Percentiles rank a stretch among this genome's conserved stretches.
phyloP scores from a whole-genome alignment of 2,888 invertebrate species.

The Andrena praecox region DNA sequence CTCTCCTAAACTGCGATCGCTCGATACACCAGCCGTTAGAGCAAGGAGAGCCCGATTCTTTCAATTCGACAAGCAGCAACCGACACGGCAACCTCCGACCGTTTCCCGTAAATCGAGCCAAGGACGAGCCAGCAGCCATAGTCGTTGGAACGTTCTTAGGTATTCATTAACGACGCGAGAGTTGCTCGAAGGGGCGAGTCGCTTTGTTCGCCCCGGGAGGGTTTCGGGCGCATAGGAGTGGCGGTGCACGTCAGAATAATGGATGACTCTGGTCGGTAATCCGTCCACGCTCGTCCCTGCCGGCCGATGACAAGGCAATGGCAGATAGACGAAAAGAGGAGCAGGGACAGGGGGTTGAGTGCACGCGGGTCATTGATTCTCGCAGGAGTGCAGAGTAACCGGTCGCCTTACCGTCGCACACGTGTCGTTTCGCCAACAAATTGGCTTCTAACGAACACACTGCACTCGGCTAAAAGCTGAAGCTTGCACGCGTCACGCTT shows the following conservation, averaged over 20 bases:
- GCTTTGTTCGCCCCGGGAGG: constrained; percentile 37
- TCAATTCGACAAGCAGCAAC: neutral
- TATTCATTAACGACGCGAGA: constrained; percentile 48
- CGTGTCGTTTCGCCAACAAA: constrained; percentile 46
- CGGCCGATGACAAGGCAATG: constrained; percentile 56
- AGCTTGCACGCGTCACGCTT: neutral
- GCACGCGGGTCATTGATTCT: constrained; percentile 52
- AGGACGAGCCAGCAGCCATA: neutral
- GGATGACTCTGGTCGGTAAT: constrained; percentile 59
- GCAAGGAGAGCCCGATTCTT: neutral
- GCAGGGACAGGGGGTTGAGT: constrained; percentile 2
- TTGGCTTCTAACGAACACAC: constrained; percentile 52
- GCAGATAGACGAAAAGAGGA: constrained; percentile 35
- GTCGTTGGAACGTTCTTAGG: constrained; percentile 40
- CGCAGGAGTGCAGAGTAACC: constrained; percentile 17
- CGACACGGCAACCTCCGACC: neutral
- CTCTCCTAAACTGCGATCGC: no score
- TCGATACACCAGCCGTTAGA: no score
- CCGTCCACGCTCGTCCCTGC: constrained; percentile 45
- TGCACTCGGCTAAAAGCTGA: neutral
- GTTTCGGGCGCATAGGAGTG: constrained; percentile 45
- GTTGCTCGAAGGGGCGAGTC: constrained; percentile 23
- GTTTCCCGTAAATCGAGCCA: constrained; percentile 3
- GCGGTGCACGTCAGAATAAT: constrained; percentile 52
- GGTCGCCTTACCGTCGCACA: constrained; percentile 41